Conservation (phyloP, 2,888 invertebrate genomes). For the Augochlorella aurata region DNA sequence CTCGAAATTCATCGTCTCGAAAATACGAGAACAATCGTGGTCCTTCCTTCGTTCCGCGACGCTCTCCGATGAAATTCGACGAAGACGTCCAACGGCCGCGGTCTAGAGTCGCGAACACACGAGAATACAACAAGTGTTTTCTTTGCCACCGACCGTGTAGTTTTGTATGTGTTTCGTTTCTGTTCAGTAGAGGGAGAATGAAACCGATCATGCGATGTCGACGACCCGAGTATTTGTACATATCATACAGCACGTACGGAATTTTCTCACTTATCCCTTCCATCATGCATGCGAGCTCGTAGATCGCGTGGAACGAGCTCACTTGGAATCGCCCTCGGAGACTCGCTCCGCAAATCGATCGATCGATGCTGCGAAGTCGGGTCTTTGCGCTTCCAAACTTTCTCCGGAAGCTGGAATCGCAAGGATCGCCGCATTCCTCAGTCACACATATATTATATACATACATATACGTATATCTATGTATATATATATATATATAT, state of each 20-base stretch:
- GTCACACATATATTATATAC: background rate
- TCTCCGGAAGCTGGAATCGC: background rate
- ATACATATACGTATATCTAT: too few relatives aligned
- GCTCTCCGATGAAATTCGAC: background rate
- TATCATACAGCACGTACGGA: conserved; percentile 59
- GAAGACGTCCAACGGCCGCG: background rate
- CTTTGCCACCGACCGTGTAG: conserved; percentile 42
- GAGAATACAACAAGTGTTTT: conserved; percentile 10
- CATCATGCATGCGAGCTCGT: conserved; percentile 63
- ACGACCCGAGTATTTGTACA: conserved; percentile 44
- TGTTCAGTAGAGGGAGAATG: conserved; percentile 49
- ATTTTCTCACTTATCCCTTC: conserved; percentile 52
- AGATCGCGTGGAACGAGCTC: conserved; percentile 35
- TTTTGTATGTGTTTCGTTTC: conserved; percentile 40
- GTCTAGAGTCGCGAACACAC: conserved; percentile 4
- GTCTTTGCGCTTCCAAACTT: conserved; percentile 8
- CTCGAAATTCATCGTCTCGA: background rate
- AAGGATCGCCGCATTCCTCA: conserved; percentile 40
- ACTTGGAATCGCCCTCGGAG: conserved; percentile 8
- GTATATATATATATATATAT: too few relatives aligned
- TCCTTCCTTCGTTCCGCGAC: background rate
- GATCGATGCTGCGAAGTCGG: conserved; percentile 28
- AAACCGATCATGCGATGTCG: conserved; percentile 35
- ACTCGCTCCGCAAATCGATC: conserved; percentile 7
- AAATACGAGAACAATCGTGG: background rate